Evolutionary conservation across 2,888 invertebrate genomes (phyloP).

Genomic region (Fragum whitleyi): DNA sequence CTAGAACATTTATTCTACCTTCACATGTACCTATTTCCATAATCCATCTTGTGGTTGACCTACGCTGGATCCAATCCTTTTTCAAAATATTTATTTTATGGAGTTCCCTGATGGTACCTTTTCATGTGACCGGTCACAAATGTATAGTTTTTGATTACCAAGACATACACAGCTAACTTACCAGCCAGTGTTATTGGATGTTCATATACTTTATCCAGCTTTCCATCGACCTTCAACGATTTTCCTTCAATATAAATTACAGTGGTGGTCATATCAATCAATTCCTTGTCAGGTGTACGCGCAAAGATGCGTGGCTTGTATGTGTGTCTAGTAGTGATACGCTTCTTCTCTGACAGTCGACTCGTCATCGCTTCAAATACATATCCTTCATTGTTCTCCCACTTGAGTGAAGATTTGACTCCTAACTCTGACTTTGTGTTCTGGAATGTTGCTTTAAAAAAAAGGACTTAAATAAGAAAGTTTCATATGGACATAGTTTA

Average conservation of each 20-base stretch:
- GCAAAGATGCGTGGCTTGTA: constrained; percentile 66
- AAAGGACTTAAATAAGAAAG: no score
- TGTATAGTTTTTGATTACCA: no score
- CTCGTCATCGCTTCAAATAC: constrained; percentile 58
- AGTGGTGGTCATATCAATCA: constrained; percentile 62
- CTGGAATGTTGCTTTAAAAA: constrained; percentile 64
- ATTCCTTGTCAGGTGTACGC: constrained; percentile 65
- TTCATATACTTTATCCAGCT: constrained; percentile 35
- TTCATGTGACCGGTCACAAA: no score
- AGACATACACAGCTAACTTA: background rate
- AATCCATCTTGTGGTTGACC: no score
- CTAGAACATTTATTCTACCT: no score
- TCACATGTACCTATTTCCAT: no score
- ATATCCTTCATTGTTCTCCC: constrained; percentile 66
- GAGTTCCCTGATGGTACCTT: no score
- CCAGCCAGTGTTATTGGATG: constrained; percentile 4
- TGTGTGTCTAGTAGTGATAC: constrained; percentile 25
- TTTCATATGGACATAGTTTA: no score
- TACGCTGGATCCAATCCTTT: no score
- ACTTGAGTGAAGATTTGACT: constrained; percentile 56
- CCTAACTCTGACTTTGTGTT: constrained; percentile 69
- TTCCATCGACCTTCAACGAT: constrained; percentile 55
- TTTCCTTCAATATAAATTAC: constrained; percentile 65
- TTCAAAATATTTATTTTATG: no score
- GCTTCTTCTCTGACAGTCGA: constrained; percentile 47